Evolutionary conservation across 2,888 invertebrate genomes (phyloP).

Genomic region (Nomada fucata): DNA sequence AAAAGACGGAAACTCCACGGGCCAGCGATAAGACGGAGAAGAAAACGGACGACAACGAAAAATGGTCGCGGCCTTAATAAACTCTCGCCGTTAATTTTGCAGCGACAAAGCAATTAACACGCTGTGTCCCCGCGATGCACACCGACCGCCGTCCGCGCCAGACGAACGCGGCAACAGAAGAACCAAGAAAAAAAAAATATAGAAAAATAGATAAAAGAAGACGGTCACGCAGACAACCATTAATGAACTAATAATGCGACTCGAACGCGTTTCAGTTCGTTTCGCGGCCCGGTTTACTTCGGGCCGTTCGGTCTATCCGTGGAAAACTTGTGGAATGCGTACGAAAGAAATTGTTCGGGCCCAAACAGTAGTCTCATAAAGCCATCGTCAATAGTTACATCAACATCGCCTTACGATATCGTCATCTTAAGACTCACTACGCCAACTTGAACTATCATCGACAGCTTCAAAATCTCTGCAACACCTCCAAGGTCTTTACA

Average conservation of each 20-base stretch:
- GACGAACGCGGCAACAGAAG: neutral
- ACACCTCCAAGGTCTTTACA: too few relatives aligned
- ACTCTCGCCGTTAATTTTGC: constrained; percentile 38
- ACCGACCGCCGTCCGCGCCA: constrained; percentile 31
- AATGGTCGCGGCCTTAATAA: constrained; percentile 30
- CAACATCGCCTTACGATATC: too few relatives aligned
- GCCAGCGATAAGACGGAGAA: neutral
- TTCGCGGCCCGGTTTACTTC: constrained; percentile 33
- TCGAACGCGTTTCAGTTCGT: constrained; percentile 19
- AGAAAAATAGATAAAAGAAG: constrained; percentile 2
- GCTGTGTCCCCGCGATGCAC: constrained; percentile 16
- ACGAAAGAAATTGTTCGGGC: too few relatives aligned
- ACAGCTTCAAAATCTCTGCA: too few relatives aligned
- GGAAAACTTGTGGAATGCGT: too few relatives aligned
- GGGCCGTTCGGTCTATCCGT: neutral
- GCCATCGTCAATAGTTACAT: too few relatives aligned
- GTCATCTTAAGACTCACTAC: too few relatives aligned
- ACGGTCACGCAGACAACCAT: constrained; percentile 40
- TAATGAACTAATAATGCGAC: constrained; percentile 58
- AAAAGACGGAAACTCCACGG: neutral
- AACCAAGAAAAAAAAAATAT: too few relatives aligned
- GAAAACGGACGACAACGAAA: neutral
- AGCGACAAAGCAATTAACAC: constrained; percentile 48
- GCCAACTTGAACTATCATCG: too few relatives aligned
- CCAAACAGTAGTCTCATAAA: too few relatives aligned